Evolutionary conservation across 2,888 invertebrate species (phyloP).

Genomic region (Artemia sinica): DNA sequence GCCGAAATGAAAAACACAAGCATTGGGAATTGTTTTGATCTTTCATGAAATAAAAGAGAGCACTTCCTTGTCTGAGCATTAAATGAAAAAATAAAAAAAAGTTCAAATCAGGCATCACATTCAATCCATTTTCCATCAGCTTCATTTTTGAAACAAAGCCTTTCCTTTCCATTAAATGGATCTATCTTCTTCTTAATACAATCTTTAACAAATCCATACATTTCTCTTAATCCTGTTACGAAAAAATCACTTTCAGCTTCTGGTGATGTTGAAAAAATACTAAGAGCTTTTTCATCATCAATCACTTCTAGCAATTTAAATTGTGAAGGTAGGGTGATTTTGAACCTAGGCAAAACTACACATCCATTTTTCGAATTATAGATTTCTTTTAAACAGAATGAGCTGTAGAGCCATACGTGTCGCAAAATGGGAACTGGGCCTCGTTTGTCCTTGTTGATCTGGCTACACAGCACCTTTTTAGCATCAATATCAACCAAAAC

Average conservation of each 20-base stretch:
- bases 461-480: background rate
- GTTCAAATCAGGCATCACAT: background rate
- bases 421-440: constrained; percentile 4
- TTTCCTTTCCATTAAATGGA: constrained; percentile 7
- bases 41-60: too few relatives aligned
- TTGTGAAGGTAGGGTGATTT: background rate
- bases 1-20: background rate
- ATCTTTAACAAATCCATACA: background rate
- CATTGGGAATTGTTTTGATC: background rate
- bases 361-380: background rate
- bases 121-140: background rate
- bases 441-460: background rate
- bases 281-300: background rate
- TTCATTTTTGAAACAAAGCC: background rate
- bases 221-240: background rate
- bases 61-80: too few relatives aligned
- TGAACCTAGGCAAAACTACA: background rate
- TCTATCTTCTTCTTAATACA: background rate
- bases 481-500: background rate
- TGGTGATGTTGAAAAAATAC: background rate
- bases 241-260: constrained; percentile 8
- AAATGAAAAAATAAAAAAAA: too few relatives aligned
- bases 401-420: background rate
- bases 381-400: background rate
- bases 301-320: background rate